Conservation (phyloP, 2,113 vertebrate genomes). For the Paramormyrops kingsleyae region DNA sequence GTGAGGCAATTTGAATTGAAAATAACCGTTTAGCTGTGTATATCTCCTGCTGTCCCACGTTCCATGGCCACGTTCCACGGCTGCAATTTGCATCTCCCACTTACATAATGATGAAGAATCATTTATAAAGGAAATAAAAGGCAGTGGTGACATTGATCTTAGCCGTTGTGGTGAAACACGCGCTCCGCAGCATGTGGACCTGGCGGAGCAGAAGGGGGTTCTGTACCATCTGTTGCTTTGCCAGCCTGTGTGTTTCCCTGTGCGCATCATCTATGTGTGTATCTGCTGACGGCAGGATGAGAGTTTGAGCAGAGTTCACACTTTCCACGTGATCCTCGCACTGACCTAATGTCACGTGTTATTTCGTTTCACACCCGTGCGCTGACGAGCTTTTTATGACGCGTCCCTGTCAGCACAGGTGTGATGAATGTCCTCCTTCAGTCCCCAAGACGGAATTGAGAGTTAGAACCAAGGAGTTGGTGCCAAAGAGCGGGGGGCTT, state of each 20-base stretch:
- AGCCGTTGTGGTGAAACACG: background rate
- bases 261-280: background rate
- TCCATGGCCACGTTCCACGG: background rate
- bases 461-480: background rate
- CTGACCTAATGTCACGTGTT: background rate
- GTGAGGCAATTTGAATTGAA: constrained; percentile 2
- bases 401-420: background rate
- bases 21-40: background rate
- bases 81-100: background rate
- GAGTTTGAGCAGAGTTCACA: background rate
- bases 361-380: background rate
- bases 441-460: background rate
- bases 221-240: background rate
- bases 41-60: background rate
- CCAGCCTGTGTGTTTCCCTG: background rate
- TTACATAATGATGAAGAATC: constrained; percentile 1
- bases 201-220: background rate
- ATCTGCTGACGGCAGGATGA: background rate
- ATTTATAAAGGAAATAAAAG: background rate
- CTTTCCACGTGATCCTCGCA: background rate
- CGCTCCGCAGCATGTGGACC: too few species aligned
- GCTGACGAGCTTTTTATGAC: background rate
- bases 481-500: background rate
- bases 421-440: background rate
- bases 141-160: background rate